Base-by-base conservation (phyloP, 2,797 vertebrate genomes). In the Cheirogaleus major region DNA sequence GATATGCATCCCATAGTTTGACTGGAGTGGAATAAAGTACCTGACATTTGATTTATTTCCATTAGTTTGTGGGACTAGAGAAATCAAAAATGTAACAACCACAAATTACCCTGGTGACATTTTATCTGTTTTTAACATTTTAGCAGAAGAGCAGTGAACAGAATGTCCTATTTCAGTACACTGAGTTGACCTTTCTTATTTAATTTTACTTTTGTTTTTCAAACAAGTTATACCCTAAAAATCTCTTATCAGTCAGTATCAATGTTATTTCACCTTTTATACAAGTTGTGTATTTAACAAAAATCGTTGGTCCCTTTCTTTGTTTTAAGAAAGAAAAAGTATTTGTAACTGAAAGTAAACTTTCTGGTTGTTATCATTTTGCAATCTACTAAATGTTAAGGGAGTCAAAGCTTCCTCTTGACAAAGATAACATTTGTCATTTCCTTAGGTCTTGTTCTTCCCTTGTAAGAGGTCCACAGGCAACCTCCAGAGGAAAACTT, bases 31-130 rank as follows among this genome's bases (percentile, higher is more conserved):
- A 89, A 94, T 50, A 73, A 91, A 38, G 13, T 59, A 41, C 45
- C 38, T 93, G 76, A 83, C 67, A 89, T 89, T 89, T 63, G 52
- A 83, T 96, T 95, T 94, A 61, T 96, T 97, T 89, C 43, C 65
- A 75, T 91, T 93, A 86, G 80, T 97, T 94, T 95, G 23, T 80
- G 43, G 11, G 17, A 89, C 27, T 70, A 70, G 27, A 89, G 35
- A 95, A 96, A 96, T 89, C 22, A 85, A 91, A 86, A 95, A 69
- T 88, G 76, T 91, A 96, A 87, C 7, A 59, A 70, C 25, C 30
- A 90, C 43, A 95, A 79, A 92, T 97, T 48, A 95, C 50, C 59
- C 57, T 72, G 48, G 12, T 63, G 72, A 84, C 65, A 94, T 89
- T 85, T 94, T 75, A 82, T 84, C 59, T 69, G 30, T 75, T n/a